phyloP scores from a whole-genome alignment of 2,888 invertebrate genomes.

The Caenorhabditis doughertyi region DNA sequence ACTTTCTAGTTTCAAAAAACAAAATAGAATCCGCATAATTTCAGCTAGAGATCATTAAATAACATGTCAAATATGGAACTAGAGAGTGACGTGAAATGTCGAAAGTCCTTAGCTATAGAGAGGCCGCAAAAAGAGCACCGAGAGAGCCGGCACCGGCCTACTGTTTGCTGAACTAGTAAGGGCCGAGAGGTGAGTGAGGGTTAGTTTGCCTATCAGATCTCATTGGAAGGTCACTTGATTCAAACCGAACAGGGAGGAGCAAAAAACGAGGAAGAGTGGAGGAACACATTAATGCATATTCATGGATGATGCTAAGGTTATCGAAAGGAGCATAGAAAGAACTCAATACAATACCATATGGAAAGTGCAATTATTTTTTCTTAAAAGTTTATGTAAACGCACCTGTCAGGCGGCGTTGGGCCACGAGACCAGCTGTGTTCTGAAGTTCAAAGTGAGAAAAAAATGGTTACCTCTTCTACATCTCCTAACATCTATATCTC shows the following conservation, averaged over 20 bases:
- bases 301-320: neutral
- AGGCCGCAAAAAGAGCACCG: conserved; percentile 33
- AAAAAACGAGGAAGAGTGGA: neutral
- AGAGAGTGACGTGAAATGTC: conserved; percentile 21
- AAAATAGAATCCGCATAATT: neutral
- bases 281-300: neutral
- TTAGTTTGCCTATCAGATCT: conserved; percentile 49
- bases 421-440: neutral
- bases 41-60: neutral
- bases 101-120: neutral
- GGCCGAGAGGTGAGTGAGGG: conserved; percentile 15
- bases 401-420: neutral
- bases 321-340: neutral
- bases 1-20: neutral
- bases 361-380: conserved; percentile 1
- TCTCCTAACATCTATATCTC: conserved; percentile 5
- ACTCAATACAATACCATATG: neutral
- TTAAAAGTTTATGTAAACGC: conserved; percentile 7
- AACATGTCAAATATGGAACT: neutral
- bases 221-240: conserved; percentile 36
- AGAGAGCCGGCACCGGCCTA: conserved; percentile 7
- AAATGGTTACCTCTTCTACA: neutral
- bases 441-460: neutral
- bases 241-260: conserved; percentile 17
- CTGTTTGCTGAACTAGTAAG: conserved; percentile 30